phyloP scores from a whole-genome alignment of 2,888 invertebrate species.

The Onthophagus sagittarius region DNA sequence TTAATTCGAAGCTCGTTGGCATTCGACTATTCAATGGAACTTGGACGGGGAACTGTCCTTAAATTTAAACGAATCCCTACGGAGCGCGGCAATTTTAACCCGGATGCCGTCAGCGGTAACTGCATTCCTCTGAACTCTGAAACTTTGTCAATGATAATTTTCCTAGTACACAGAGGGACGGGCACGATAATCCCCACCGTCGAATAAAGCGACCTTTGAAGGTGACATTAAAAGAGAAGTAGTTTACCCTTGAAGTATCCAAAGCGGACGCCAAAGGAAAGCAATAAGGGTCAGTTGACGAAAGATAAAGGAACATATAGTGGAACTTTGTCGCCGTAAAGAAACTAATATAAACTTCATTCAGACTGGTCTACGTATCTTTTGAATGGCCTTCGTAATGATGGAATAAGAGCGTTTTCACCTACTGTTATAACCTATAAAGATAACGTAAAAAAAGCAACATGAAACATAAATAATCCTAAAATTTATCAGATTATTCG shows the following conservation, averaged over 20 bases:
- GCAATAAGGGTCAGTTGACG: neutral
- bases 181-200: neutral
- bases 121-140: neutral
- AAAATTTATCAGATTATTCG: neutral
- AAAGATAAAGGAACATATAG: neutral
- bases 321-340: neutral
- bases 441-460: too few species aligned
- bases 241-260: neutral
- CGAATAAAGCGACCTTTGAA: neutral
- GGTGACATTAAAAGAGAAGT: conserved; percentile 2
- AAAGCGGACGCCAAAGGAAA: neutral
- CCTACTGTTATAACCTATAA: neutral
- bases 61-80: neutral
- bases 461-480: neutral
- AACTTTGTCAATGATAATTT: conserved; percentile 6
- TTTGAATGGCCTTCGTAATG: neutral
- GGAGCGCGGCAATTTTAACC: neutral
- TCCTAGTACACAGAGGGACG: neutral
- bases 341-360: neutral
- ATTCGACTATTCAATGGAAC: neutral
- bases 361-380: neutral
- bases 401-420: neutral
- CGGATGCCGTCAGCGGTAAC: neutral
- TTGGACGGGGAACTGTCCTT: neutral
- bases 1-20: neutral